Conservation (phyloP, 2,113 vertebrate genomes). For the Hippocampus mohnikei region DNA sequence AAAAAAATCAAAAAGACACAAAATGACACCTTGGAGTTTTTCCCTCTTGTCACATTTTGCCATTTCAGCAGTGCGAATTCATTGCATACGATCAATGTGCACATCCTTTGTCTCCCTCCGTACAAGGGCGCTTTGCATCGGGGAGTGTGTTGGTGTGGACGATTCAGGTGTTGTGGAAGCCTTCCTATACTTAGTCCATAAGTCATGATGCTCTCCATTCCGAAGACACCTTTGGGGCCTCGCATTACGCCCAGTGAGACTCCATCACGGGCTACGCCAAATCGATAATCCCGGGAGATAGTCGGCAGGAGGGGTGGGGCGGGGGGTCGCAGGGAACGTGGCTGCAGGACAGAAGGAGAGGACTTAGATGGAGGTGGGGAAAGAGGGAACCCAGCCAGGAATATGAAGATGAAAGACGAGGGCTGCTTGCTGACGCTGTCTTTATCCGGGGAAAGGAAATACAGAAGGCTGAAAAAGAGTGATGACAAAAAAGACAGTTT, state of each 20-base stretch:
- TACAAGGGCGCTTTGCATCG: slow-evolving; percentile 21
- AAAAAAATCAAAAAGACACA: not conserved
- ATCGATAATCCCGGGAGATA: slow-evolving; percentile 72
- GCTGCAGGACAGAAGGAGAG: slow-evolving; percentile 34
- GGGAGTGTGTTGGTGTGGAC: slow-evolving; percentile 18
- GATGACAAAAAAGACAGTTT: too few relatives aligned
- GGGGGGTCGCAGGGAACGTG: slow-evolving; percentile 51
- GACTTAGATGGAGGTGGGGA: slow-evolving; percentile 32
- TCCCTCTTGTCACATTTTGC: not conserved
- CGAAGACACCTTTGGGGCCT: slow-evolving; percentile 71
- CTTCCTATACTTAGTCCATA: slow-evolving; percentile 71
- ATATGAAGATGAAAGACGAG: slow-evolving; percentile 71
- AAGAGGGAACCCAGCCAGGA: slow-evolving; percentile 21
- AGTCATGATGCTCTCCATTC: slow-evolving; percentile 75
- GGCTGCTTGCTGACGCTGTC: slow-evolving; percentile 67
- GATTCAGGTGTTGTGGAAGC: slow-evolving; percentile 25
- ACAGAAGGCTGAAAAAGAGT: not conserved
- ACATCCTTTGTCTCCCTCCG: slow-evolving; percentile 30
- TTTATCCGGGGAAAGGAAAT: slow-evolving; percentile 48
- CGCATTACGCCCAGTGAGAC: slow-evolving; percentile 70
- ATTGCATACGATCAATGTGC: slow-evolving; percentile 20
- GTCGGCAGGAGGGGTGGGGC: slow-evolving; percentile 48
- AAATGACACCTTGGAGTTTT: slow-evolving; percentile 5
- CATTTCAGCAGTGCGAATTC: slow-evolving; percentile 1
- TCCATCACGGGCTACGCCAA: slow-evolving; percentile 74